Base-by-base conservation (phyloP, 2,113 vertebrate genomes). In the Puffinus mauretanicus region DNA sequence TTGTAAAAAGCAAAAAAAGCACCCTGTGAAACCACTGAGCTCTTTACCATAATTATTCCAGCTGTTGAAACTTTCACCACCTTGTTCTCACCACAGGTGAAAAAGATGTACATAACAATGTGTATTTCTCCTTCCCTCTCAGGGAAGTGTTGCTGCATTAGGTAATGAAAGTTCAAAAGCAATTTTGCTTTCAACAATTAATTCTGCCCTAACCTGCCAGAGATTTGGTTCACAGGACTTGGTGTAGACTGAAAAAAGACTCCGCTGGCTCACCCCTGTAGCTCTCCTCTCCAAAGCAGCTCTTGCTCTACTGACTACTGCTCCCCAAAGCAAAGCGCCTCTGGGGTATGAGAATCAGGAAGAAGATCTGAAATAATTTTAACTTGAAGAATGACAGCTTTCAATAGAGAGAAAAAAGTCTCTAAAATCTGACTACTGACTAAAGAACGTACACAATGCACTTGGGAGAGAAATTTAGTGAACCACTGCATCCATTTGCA, bases 101-200 rank as follows among this genome's bases (percentile, higher is more conserved):
- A 55, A 51, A 18, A 54, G 38, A 70, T 2, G 21, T 8, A 66
- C 0, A 0, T 13, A 46, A 51, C 3, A 25, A 60, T 0, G 4
- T 21, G 11, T 26, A 38, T 29, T 88, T 80, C n/a, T 76, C n/a
- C 16, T 40, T 51, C 29, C 52, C 51, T 84, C 51, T 61, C 32
- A 19, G 27, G 11, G 16, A 49, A 18, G 20, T 29, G n/a, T 2
- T 36, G 21, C 47, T 67, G 29, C 47, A 67, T 46, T 32, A 85
- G 19, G 12, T 67, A 58, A 9, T 55, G 52, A 20, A 85, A 78
- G 30, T 27, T 47, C 34, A 11, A 73, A 82, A 58, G 34, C 11
- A 7, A 58, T 85, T 85, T 72, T 78, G 14, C 19, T 52, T 72
- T 67, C 38, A 82, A 21, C 58, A 52, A 54, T 20, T 84, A 42